phyloP scores from a whole-genome alignment of 2,888 invertebrate genomes.

The Hymenopus coronatus region DNA sequence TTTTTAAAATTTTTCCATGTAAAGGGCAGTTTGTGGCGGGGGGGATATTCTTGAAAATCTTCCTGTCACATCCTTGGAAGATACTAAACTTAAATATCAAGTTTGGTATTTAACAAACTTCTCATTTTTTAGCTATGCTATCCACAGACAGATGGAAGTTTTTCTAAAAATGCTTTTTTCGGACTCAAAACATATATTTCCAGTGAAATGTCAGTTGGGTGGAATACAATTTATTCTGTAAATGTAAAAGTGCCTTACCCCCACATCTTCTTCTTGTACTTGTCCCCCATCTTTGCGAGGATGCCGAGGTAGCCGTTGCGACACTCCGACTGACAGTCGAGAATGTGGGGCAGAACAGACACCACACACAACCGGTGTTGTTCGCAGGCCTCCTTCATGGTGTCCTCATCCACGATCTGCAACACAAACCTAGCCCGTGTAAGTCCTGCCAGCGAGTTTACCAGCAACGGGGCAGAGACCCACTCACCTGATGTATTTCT shows the following conservation, averaged over 20 bases:
- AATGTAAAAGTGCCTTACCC: constrained; percentile 56
- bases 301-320: constrained; percentile 73
- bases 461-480: background rate
- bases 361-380: constrained; percentile 89
- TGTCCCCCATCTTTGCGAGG: constrained; percentile 58
- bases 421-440: background rate
- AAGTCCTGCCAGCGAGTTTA: background rate
- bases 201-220: too few species aligned
- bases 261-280: constrained; percentile 93
- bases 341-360: constrained; percentile 88
- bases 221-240: too few species aligned
- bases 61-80: too few species aligned
- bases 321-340: constrained; percentile 73
- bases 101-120: too few species aligned
- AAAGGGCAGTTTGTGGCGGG: too few species aligned
- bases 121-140: too few species aligned
- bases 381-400: constrained; percentile 74
- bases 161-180: too few species aligned
- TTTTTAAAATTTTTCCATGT: too few species aligned
- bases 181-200: too few species aligned
- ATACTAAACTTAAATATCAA: too few species aligned
- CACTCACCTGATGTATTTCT: constrained; percentile 72
- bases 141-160: too few species aligned
- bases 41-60: too few species aligned
- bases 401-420: constrained; percentile 54